Conservation (phyloP, 2,113 vertebrate genomes). For the Zeus faber region DNA sequence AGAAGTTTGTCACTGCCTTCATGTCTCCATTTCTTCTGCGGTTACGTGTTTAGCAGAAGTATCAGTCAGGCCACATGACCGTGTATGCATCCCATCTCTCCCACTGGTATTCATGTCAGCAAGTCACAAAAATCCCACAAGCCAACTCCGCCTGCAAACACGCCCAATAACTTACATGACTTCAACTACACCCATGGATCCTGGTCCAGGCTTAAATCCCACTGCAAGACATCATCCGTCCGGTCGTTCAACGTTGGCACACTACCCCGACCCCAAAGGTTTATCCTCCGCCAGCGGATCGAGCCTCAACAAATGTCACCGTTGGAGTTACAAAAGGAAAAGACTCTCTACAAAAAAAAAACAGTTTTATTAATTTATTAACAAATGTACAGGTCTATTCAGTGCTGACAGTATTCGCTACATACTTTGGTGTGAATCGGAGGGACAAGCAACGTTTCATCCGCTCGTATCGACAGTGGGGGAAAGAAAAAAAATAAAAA, state of each 20-base stretch:
- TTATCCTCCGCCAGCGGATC: not conserved
- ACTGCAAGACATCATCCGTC: too few relatives aligned
- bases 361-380: slow-evolving; percentile 76
- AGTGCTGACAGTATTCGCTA: slow-evolving; percentile 82
- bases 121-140: slow-evolving; percentile 60
- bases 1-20: slow-evolving; percentile 29
- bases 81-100: slow-evolving; percentile 48
- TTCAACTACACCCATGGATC: too few relatives aligned
- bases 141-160: slow-evolving; percentile 49
- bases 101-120: slow-evolving; percentile 57
- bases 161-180: slow-evolving; percentile 43
- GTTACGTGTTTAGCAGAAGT: slow-evolving; percentile 41
- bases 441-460: slow-evolving; percentile 40
- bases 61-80: slow-evolving; percentile 28
- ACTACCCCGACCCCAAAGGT: not conserved
- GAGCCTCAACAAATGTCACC: not conserved
- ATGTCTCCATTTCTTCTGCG: slow-evolving; percentile 55
- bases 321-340: not conserved
- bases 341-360: slow-evolving; percentile 68
- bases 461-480: slow-evolving; percentile 36
- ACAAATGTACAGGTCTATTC: slow-evolving; percentile 76
- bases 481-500: slow-evolving; percentile 51
- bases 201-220: too few relatives aligned
- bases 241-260: too few relatives aligned
- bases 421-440: slow-evolving; percentile 81